Conservation (phyloP, 2,113 vertebrate species). For the Rallus limicola region DNA sequence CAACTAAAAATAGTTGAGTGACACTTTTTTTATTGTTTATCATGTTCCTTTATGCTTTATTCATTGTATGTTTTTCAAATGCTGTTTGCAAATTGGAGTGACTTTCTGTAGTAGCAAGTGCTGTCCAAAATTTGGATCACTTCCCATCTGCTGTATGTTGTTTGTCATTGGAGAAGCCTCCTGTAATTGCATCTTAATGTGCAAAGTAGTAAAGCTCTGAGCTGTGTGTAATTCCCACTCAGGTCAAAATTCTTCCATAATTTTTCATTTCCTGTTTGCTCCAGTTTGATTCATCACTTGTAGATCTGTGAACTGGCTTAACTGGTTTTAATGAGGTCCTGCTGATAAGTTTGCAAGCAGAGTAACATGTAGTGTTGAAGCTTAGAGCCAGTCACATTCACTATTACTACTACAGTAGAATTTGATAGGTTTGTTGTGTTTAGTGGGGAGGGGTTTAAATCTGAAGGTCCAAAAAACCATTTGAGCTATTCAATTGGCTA, state of each 20-base stretch:
- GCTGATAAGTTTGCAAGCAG: neutral
- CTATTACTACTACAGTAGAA: neutral
- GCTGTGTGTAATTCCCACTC: neutral
- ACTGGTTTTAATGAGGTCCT: neutral
- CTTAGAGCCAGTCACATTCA: neutral
- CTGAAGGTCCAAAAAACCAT: neutral
- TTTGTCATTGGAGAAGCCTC: neutral
- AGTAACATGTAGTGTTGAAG: neutral
- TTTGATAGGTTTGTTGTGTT: neutral
- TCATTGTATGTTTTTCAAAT: neutral
- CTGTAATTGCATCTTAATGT: neutral
- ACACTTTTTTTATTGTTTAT: neutral
- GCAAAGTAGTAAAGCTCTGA: neutral
- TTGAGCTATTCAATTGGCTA: neutral
- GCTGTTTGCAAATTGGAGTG: neutral
- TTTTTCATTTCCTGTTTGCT: slow-evolving; percentile 25
- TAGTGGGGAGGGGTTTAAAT: no score
- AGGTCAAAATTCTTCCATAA: neutral
- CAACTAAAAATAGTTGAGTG: neutral
- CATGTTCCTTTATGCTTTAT: neutral
- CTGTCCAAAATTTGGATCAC: neutral
- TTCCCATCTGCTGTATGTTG: neutral
- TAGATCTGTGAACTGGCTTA: neutral
- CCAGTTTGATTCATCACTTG: neutral
- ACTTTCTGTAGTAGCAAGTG: neutral